Conservation (phyloP, 1,140 invertebrate genomes). For the Drosophila eugracilis region DNA sequence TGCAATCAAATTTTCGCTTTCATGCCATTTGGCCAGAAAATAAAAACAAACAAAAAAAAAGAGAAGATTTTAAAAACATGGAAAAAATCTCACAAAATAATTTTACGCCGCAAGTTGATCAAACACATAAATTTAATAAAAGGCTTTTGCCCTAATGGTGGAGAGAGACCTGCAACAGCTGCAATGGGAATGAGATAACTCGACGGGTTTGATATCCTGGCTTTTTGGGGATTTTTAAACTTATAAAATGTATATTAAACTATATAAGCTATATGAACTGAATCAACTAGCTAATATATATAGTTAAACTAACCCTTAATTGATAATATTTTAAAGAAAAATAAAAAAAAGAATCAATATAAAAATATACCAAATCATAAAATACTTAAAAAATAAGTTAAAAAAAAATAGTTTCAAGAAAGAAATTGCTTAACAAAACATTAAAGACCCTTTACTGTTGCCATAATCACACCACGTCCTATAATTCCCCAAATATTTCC, state of each 20-base stretch:
- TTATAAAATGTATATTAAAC: not conserved
- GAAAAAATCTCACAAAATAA: constrained; percentile 28
- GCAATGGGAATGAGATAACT: not conserved
- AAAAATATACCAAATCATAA: no score
- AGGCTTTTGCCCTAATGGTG: constrained; percentile 56
- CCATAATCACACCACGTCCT: no score
- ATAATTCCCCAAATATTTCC: no score
- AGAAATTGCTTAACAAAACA: no score
- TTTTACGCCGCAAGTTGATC: constrained; percentile 38
- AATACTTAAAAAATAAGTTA: no score
- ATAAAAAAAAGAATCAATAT: no score
- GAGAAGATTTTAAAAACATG: constrained; percentile 5
- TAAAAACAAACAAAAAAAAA: constrained; percentile 1
- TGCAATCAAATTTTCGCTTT: constrained; percentile 80
- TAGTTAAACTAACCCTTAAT: no score
- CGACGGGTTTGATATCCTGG: constrained; percentile 6
- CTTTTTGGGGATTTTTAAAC: not conserved
- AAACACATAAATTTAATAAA: constrained; percentile 80
- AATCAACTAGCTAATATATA: no score
- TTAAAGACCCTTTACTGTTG: no score
- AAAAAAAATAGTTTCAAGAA: no score
- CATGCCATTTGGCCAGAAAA: constrained; percentile 70
- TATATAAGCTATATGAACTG: no score
- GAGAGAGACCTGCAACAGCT: constrained; percentile 44
- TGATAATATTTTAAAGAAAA: no score